Base-by-base conservation (phyloP, 1,140 invertebrate genomes). In the Artemia franciscana region DNA sequence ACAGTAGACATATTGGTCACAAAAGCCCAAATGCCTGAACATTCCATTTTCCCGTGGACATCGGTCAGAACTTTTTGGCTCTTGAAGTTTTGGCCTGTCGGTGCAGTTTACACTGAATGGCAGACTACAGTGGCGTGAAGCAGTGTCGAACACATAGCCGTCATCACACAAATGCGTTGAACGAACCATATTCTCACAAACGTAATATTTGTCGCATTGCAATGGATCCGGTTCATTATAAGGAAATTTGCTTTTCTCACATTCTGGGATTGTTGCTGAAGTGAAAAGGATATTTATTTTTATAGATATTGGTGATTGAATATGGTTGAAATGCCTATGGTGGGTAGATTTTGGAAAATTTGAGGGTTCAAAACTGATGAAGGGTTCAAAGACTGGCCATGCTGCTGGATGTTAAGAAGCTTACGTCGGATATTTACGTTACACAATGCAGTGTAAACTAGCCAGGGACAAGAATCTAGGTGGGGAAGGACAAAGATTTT, bases 181-280 rank as follows among this genome's bases (percentile, higher is more conserved):
- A 9, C 67, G 5, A 60, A 68, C 67, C 4, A 70, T 60, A 24
- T 63, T 63, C 21, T 63, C 64, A 66, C 74, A 76, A 57, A 70
- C 67, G 62, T 72, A 72, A 66, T 72, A 76, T 27, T 69, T 71
- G 66, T 76, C 74, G 67, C 74, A 76, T 56, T 74, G 70, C 5
- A 62, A 24, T 0, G 65, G 61, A 61, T 75, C 71, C 1, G 68
- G 60, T 64, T 70, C 74, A 62, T 68, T 72, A 24, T 67, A 68
- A 9, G 64, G 24, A n/a, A 63, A 60, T 24, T 30, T 25, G 30
- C 62, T 63, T 5, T 25, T 26, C 27, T 63, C 62, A 15, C 62
- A 63, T 18, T 51, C 1, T n/a, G n/a, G n/a, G 21, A 51, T 51
- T 15, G 39, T 51, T 15, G 39, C 39, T n/a, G n/a, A n/a, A n/a